Evolutionary conservation across 2,888 invertebrate species (phyloP).

Genomic region (Parelbella ahira): DNA sequence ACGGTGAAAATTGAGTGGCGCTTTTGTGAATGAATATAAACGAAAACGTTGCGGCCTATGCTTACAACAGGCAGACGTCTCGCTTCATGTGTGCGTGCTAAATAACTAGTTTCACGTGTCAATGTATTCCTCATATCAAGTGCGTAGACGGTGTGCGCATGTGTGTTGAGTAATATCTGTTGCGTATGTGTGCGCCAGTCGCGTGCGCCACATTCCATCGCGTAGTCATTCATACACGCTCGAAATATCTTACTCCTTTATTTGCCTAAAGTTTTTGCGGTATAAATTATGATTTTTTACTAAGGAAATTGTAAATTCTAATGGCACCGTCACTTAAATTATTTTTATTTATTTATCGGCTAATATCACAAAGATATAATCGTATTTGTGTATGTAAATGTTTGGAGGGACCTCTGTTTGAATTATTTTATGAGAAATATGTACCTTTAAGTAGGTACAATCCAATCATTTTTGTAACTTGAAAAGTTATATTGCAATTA

Average conservation of each 20-base stretch:
- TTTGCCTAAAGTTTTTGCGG: constrained; percentile 43
- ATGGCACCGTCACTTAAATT: no score
- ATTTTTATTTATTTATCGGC: no score
- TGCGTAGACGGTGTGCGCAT: constrained; percentile 17
- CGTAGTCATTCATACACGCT: constrained; percentile 70
- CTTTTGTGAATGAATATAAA: constrained; percentile 19
- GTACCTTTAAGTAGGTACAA: no score
- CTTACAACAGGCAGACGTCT: constrained; percentile 29
- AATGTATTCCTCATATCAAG: constrained; percentile 39
- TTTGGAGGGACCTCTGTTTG: no score
- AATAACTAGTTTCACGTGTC: constrained; percentile 59
- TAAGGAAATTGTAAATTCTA: no score
- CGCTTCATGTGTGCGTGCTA: constrained; percentile 31
- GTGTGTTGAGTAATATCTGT: constrained; percentile 26
- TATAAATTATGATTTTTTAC: constrained; percentile 33
- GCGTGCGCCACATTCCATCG: constrained; percentile 72
- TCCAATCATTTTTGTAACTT: no score
- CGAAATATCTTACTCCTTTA: constrained; percentile 32
- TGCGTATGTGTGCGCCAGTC: constrained; percentile 35
- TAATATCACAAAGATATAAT: no score
- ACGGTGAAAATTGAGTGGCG: neutral
- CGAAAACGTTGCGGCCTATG: constrained; percentile 16
- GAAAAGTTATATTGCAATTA: no score
- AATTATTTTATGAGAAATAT: no score
- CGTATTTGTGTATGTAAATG: no score